Evolutionary conservation across 1,140 invertebrate species (phyloP).

Genomic region (Macrobrachium rosenbergii): DNA sequence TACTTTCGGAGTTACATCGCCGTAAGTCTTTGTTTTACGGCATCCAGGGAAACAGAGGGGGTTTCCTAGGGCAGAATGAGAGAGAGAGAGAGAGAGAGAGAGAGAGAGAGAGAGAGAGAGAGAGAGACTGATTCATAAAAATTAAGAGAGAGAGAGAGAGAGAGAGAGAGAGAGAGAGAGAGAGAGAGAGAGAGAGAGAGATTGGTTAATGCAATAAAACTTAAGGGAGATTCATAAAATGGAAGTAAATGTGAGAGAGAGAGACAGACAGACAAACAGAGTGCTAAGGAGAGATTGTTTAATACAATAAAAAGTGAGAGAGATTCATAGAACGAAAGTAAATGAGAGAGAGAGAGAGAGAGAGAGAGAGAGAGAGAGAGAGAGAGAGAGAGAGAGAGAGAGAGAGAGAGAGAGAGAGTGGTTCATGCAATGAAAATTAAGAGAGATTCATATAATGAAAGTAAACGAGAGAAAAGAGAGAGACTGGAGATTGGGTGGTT

Average conservation of each 20-base stretch:
- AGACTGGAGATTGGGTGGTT: no score
- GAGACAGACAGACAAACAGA: neutral
- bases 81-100: slow-evolving; percentile 1
- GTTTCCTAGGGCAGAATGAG: neutral
- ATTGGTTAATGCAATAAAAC: no score
- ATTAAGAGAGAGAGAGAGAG: neutral
- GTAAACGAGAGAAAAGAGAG: slow-evolving; percentile 4
- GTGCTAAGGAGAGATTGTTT: neutral
- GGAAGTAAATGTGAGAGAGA: neutral
- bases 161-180: neutral
- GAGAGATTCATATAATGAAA: slow-evolving; percentile 5
- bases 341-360: slow-evolving; percentile 21
- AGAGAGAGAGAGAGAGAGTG: slow-evolving; percentile 17
- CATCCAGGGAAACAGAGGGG: neutral
- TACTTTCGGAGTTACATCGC: no score
- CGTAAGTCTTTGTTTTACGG: no score
- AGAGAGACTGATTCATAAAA: neutral
- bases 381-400: neutral
- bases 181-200: slow-evolving; percentile 17
- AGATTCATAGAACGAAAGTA: slow-evolving; percentile 14
- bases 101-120: neutral
- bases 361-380: slow-evolving; percentile 23
- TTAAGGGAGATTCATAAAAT: neutral
- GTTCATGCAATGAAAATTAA: slow-evolving; percentile 1
- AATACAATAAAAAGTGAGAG: slow-evolving; percentile 7